Evolutionary conservation across 2,888 invertebrate genomes (phyloP).

Genomic region (Hymenopus coronatus): DNA sequence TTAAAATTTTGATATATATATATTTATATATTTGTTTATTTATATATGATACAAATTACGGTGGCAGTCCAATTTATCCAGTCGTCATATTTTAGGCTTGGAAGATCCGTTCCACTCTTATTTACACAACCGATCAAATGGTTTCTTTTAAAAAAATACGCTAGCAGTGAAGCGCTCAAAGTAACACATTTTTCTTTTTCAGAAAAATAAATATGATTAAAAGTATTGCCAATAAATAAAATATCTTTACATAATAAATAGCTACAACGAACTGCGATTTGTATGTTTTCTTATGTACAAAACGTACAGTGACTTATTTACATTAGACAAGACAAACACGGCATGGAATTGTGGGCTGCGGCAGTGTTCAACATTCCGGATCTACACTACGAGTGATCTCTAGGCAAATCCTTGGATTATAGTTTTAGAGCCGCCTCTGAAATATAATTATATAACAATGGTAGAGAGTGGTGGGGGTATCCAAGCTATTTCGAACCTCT

Average conservation of each 20-base stretch:
- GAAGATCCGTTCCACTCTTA: neutral
- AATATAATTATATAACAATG: neutral
- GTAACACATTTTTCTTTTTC: no score
- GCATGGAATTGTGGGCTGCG: neutral
- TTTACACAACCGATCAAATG: neutral
- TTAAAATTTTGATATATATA: neutral
- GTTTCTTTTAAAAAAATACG: neutral
- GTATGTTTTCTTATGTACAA: slow-evolving; percentile 17
- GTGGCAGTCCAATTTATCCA: neutral
- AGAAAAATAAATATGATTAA: neutral
- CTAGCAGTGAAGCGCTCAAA: neutral
- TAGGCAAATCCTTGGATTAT: no score
- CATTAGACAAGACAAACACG: slow-evolving; percentile 10
- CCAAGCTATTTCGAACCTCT: no score
- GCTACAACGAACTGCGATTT: neutral
- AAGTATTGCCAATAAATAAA: neutral
- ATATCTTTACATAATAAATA: slow-evolving; percentile 9
- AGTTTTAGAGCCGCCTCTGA: no score
- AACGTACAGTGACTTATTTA: slow-evolving; percentile 15
- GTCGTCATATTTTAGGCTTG: neutral
- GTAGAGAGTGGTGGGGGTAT: neutral
- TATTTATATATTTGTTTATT: neutral
- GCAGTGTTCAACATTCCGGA: neutral
- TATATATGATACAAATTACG: neutral
- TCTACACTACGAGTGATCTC: no score